Conservation (phyloP, 1,140 invertebrate species). For the Campoletis sonorensis region DNA sequence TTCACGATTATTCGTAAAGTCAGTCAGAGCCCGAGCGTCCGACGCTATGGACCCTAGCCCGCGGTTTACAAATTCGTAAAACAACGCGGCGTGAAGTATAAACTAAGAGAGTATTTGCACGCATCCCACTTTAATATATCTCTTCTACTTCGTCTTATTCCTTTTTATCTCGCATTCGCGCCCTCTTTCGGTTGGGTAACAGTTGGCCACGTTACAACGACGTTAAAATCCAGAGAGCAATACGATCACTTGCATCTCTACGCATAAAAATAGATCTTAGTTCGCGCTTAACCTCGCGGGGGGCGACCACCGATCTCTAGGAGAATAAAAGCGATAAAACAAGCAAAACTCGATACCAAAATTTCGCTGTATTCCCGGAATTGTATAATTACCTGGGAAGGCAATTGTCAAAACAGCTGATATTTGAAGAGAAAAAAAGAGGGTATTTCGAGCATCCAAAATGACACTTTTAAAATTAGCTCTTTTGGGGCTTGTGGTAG, state of each 20-base stretch:
- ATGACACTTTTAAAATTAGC: not conserved
- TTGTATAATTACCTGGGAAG: not conserved
- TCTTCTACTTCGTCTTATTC: not conserved
- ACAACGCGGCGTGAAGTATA: not conserved
- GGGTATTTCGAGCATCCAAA: too few relatives aligned
- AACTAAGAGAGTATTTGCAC: conserved; percentile 6
- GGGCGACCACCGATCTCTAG: not conserved
- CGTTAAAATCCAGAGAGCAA: conserved; percentile 12
- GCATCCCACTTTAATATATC: not conserved
- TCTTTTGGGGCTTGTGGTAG: conserved; percentile 30
- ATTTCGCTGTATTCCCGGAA: not conserved
- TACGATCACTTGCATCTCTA: conserved; percentile 15
- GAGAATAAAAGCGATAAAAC: not conserved
- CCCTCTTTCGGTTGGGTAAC: conserved; percentile 30
- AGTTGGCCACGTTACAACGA: conserved; percentile 26
- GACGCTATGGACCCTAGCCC: conserved; percentile 48
- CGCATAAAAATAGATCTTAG: conserved; percentile 28
- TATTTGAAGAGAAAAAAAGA: not conserved
- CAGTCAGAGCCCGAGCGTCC: conserved; percentile 53
- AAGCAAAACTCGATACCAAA: not conserved
- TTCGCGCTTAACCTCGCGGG: not conserved
- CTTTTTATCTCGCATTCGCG: not conserved
- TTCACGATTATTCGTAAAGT: conserved; percentile 28
- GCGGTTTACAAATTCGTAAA: conserved; percentile 13
- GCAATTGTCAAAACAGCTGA: not conserved